Conservation (phyloP, 2,888 invertebrate species). For the Magallana nippona region DNA sequence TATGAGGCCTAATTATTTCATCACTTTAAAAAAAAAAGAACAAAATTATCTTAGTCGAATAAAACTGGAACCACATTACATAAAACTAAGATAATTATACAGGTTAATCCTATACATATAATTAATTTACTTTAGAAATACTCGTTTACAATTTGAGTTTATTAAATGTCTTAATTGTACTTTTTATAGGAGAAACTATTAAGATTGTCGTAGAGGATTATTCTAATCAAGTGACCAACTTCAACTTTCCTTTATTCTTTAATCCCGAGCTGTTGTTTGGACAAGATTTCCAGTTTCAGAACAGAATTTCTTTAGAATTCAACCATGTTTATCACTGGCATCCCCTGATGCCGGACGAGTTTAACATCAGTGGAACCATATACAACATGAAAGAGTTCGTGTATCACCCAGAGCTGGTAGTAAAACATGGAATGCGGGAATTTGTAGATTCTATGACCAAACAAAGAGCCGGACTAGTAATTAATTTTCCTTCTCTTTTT, state of each 20-base stretch:
- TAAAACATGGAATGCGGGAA: slow-evolving; percentile 76
- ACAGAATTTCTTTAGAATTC: slow-evolving; percentile 80
- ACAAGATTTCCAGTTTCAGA: slow-evolving; percentile 78
- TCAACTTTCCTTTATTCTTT: slow-evolving; percentile 77
- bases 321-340: slow-evolving; percentile 81
- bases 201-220: slow-evolving; percentile 80
- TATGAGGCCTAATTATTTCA: too few species aligned
- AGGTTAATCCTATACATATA: too few species aligned
- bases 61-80: too few species aligned
- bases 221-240: slow-evolving; percentile 80
- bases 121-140: too few species aligned
- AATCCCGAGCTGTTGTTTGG: slow-evolving; percentile 78
- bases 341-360: slow-evolving; percentile 78
- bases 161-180: background rate
- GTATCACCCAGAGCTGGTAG: slow-evolving; percentile 74
- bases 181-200: slow-evolving; percentile 78
- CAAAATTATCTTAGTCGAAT: too few species aligned
- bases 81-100: too few species aligned
- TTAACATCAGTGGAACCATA: slow-evolving; percentile 73
- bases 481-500: slow-evolving; percentile 53
- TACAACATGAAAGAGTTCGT: slow-evolving; percentile 76
- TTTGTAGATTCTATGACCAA: slow-evolving; percentile 76
- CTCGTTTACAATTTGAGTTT: background rate
- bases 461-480: slow-evolving; percentile 78
- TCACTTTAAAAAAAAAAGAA: too few species aligned